These are phyloP conservation scores for Elegia similella DNA, from an alignment of 2,888 invertebrate genomes.

Conservation along the genomic window DNA sequence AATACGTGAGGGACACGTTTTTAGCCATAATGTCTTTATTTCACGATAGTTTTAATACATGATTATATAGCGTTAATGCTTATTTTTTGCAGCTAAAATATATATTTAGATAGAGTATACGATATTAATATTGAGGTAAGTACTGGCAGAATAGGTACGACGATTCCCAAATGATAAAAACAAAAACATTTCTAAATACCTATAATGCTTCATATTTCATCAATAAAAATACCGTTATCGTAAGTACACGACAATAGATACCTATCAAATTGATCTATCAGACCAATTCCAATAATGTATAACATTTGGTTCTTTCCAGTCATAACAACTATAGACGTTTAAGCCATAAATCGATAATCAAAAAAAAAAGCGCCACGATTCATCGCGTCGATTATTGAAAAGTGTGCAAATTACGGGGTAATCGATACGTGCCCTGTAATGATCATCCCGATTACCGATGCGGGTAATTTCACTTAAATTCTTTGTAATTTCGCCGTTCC, in stretches of 20 bases:
- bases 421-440: constrained; percentile 48
- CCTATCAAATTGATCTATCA: not conserved
- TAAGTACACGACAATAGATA: not conserved
- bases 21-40: too few species aligned
- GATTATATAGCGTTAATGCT: too few species aligned
- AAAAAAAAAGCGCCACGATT: constrained; percentile 30
- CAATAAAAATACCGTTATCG: not conserved
- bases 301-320: constrained; percentile 3
- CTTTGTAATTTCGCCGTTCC: constrained; percentile 46
- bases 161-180: too few species aligned
- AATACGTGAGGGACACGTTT: too few species aligned
- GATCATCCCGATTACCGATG: constrained; percentile 44
- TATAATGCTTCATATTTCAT: too few species aligned
- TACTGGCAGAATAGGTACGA: too few species aligned
- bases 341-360: constrained; percentile 30
- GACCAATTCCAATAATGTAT: not conserved
- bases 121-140: too few species aligned
- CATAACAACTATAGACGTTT: constrained; percentile 22
- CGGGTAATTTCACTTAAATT: constrained; percentile 48
- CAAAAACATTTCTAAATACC: too few species aligned
- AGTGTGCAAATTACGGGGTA: constrained; percentile 62
- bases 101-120: too few species aligned
- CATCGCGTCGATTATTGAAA: constrained; percentile 57
- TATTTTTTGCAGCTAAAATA: too few species aligned
- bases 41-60: too few species aligned